Conservation (phyloP, 2,797 vertebrate genomes). For the Bradypus variegatus region DNA sequence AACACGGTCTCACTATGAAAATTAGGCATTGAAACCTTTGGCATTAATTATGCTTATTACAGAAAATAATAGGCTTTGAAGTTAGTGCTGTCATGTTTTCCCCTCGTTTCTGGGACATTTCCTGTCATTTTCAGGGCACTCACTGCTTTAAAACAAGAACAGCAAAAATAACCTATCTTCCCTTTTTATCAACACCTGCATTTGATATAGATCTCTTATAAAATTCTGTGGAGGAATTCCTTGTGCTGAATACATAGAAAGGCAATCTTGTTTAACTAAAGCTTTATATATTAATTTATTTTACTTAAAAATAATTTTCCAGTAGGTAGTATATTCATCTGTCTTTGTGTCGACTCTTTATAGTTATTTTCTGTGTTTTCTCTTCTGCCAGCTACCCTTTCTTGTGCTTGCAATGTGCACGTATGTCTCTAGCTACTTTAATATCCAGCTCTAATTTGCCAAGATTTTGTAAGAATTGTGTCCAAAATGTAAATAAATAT, state of each 20-base stretch:
- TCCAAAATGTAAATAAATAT: background rate
- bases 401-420: background rate
- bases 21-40: slow-evolving; percentile 14
- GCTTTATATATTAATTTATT: background rate
- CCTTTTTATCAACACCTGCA: background rate
- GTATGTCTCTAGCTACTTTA: background rate
- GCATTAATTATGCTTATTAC: background rate
- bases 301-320: background rate
- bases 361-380: background rate
- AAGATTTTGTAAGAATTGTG: background rate
- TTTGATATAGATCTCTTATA: slow-evolving; percentile 10
- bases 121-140: background rate
- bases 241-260: slow-evolving; percentile 1
- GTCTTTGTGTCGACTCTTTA: background rate
- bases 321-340: background rate
- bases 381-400: background rate
- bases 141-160: slow-evolving; percentile 14
- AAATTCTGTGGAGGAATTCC: background rate
- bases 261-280: background rate
- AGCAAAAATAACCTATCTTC: background rate
- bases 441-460: background rate
- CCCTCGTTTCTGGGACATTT: background rate
- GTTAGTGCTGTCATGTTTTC: background rate
- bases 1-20: background rate
- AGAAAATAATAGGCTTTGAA: background rate